phyloP scores from a whole-genome alignment of 2,888 invertebrate genomes.

The Drosophila fungiperda region DNA sequence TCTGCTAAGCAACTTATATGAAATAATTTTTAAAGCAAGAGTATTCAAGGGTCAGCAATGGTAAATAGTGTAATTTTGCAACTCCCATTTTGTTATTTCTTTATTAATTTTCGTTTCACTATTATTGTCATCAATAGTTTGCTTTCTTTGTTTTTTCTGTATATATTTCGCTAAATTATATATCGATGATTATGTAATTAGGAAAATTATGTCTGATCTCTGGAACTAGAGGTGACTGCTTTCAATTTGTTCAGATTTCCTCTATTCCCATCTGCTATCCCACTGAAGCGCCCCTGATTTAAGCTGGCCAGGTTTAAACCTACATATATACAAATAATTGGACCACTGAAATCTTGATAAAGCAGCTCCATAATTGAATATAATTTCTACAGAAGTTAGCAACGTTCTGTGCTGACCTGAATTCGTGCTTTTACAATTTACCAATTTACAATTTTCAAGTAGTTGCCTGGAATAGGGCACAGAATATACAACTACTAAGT shows the following conservation, averaged over 20 bases:
- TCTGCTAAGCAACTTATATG: neutral
- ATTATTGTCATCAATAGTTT: conserved; percentile 42
- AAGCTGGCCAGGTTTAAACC: neutral
- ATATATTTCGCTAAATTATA: conserved; percentile 29
- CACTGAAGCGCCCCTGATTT: neutral
- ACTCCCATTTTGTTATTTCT: conserved; percentile 2
- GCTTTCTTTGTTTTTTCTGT: conserved; percentile 20
- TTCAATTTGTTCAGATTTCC: conserved; percentile 46
- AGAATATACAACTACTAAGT: neutral
- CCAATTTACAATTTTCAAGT: conserved; percentile 56
- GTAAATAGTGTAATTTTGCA: neutral
- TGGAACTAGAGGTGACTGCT: conserved; percentile 26
- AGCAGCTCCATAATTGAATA: conserved; percentile 74
- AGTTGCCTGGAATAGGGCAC: conserved; percentile 18
- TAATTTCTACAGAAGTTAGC: conserved; percentile 71
- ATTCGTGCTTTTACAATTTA: conserved; percentile 62
- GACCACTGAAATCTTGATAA: conserved; percentile 75
- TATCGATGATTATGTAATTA: conserved; percentile 74
- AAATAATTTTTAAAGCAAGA: neutral
- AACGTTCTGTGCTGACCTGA: conserved; percentile 60
- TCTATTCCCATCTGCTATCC: neutral
- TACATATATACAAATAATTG: conserved; percentile 55
- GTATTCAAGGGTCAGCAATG: neutral
- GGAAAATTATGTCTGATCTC: conserved; percentile 47
- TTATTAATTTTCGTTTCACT: conserved; percentile 9